Evolutionary conservation across 2,113 vertebrate genomes (phyloP).

Genomic region (Saimiri boliviensis): DNA sequence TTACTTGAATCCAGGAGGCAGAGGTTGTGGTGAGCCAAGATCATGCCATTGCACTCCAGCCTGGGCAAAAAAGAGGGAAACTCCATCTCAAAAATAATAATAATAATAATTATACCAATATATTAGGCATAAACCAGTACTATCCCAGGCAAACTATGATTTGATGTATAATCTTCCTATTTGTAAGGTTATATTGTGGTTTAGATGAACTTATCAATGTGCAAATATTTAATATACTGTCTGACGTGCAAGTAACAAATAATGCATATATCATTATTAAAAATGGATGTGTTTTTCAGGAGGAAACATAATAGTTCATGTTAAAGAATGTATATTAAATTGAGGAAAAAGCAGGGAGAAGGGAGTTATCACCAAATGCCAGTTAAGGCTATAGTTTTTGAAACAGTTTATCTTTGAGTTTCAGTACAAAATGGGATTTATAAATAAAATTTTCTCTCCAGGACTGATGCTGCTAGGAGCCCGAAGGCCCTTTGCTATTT

Average conservation of each 20-base stretch:
- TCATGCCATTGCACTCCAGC: too few species aligned
- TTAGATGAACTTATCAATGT: neutral
- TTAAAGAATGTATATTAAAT: neutral
- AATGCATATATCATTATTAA: neutral
- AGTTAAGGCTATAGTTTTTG: neutral
- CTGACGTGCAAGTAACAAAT: neutral
- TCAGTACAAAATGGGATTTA: neutral
- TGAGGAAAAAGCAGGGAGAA: neutral
- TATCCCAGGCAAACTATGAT: neutral
- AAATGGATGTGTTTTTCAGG: neutral
- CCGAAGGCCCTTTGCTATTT: conserved; percentile 53
- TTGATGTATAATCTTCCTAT: neutral
- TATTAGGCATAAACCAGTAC: neutral
- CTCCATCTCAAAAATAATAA: too few species aligned
- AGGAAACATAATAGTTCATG: neutral
- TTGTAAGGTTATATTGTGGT: neutral
- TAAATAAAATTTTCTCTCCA: conserved; percentile 45
- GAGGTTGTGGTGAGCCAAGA: too few species aligned
- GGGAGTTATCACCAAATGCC: neutral
- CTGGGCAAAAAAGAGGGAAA: too few species aligned
- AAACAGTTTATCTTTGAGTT: neutral
- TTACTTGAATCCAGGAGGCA: too few species aligned
- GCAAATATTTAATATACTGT: neutral
- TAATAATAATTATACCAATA: neutral
- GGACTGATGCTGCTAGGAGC: neutral